Conservation (phyloP, 2,797 vertebrate genomes). For the Poecile montanus region DNA sequence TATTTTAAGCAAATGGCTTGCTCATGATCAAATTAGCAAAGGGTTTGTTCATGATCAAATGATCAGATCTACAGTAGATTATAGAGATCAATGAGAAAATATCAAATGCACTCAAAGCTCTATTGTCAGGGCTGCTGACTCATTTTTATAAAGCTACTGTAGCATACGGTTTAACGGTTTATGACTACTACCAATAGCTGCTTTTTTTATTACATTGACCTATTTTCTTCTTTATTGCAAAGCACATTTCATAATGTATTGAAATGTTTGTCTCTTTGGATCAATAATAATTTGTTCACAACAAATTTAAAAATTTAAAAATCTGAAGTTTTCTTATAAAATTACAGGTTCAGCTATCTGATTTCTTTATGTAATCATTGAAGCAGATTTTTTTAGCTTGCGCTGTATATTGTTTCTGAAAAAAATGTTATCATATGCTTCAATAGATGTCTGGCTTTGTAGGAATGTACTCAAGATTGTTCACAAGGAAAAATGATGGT, state of each 20-base stretch:
- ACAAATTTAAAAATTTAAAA: neutral
- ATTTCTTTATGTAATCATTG: neutral
- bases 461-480: neutral
- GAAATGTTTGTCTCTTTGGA: neutral
- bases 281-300: neutral
- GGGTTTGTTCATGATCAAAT: neutral
- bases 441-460: neutral
- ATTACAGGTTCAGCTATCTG: neutral
- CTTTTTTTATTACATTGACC: neutral
- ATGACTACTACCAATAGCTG: neutral
- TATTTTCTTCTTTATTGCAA: neutral
- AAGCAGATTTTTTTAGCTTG: neutral
- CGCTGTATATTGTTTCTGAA: neutral
- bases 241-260: neutral
- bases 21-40: neutral
- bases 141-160: neutral
- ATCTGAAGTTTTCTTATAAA: neutral
- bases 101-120: neutral
- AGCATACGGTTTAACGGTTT: neutral
- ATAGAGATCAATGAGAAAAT: neutral
- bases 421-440: neutral
- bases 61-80: neutral
- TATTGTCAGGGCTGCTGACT: neutral
- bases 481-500: neutral
- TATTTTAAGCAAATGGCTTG: neutral